phyloP scores from a whole-genome alignment of 2,888 invertebrate genomes.

The Drosophila emarginata region DNA sequence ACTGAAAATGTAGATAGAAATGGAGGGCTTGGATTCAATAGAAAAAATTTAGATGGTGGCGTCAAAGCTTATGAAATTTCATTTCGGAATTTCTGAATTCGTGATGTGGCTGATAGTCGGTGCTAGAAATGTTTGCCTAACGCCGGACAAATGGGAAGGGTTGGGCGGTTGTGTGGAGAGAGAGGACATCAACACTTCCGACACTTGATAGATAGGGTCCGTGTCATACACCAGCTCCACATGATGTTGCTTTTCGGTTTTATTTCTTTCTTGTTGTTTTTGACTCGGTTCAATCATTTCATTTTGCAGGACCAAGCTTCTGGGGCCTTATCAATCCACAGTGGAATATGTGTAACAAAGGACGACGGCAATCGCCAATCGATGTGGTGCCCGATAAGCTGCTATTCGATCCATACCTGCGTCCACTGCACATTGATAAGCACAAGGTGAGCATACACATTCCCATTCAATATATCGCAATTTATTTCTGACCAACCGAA shows the following conservation, averaged over 20 bases:
- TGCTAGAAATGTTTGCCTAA: constrained; percentile 48
- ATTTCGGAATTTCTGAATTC: constrained; percentile 64
- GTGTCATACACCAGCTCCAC: constrained; percentile 25
- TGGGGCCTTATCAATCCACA: constrained; percentile 99
- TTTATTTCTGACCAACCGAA: background rate
- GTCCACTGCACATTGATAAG: constrained; percentile 95
- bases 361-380: constrained; percentile 97
- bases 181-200: constrained; percentile 56
- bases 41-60: background rate
- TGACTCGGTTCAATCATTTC: background rate
- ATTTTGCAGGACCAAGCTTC: constrained; percentile 93
- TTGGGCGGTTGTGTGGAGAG: no score
- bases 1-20: background rate
- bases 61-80: constrained; percentile 68
- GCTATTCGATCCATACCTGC: constrained; percentile 96
- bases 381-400: constrained; percentile 97
- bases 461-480: background rate
- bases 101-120: constrained; percentile 10
- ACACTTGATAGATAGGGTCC: constrained; percentile 60
- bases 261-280: constrained; percentile 5
- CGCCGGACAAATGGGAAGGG: no score
- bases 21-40: no score
- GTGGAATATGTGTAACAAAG: constrained; percentile 99
- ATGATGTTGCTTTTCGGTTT: background rate
- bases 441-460: constrained; percentile 87